Conservation (phyloP, 2,797 vertebrate species). For the Danio tinwini region DNA sequence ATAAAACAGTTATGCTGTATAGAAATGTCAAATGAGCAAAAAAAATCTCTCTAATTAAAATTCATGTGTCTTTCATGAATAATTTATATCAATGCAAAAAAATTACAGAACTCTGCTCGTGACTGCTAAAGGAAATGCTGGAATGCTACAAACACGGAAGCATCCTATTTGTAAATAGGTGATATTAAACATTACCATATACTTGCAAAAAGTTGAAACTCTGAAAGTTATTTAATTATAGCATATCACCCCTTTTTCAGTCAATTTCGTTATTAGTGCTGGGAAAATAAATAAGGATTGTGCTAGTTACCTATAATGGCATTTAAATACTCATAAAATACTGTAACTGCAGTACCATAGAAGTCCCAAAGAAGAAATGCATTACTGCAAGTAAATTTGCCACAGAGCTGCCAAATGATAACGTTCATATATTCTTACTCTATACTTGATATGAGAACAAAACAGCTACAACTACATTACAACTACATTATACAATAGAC, state of each 20-base stretch:
- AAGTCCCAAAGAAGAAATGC: background rate
- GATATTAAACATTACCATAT: too few relatives aligned
- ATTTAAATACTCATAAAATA: background rate
- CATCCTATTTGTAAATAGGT: background rate
- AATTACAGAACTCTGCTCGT: background rate
- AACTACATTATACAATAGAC: background rate
- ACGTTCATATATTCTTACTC: background rate
- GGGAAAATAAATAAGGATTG: background rate
- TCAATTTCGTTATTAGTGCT: background rate
- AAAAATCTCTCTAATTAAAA: background rate
- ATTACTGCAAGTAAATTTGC: conserved; percentile 12
- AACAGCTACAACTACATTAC: background rate
- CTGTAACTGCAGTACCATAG: background rate
- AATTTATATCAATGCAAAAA: background rate
- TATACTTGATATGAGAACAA: background rate
- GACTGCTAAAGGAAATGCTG: background rate
- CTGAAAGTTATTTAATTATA: background rate
- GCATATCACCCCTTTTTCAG: background rate
- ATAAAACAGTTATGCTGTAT: too few relatives aligned
- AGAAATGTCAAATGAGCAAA: background rate
- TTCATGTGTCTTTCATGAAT: background rate
- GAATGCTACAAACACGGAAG: background rate
- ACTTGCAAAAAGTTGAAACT: background rate
- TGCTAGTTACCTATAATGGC: background rate
- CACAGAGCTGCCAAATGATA: background rate